Conservation (phyloP, 2,113 vertebrate species). For the Rhabdornis inornatus region DNA sequence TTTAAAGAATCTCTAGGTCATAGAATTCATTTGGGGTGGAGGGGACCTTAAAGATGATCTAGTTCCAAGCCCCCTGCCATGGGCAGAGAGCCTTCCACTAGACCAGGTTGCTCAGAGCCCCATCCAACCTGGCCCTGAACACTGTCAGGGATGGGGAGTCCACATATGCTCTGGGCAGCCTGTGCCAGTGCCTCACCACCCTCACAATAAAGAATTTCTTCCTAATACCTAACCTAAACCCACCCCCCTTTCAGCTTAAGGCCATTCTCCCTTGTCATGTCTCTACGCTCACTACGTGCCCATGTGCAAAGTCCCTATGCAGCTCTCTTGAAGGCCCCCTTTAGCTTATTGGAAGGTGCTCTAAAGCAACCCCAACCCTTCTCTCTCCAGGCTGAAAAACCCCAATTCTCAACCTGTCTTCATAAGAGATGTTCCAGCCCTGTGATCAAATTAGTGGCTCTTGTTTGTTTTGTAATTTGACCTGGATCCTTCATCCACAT, state of each 20-base stretch:
- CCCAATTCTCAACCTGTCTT: background rate
- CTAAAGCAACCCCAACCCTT: background rate
- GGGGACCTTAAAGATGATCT: background rate
- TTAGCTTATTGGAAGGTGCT: background rate
- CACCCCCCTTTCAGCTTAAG: background rate
- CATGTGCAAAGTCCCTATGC: background rate
- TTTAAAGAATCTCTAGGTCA: background rate
- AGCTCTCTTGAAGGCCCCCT: background rate
- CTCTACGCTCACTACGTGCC: background rate
- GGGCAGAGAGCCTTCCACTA: background rate
- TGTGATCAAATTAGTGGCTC: background rate
- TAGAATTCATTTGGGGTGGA: background rate
- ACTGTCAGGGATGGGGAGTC: background rate
- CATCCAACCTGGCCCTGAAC: background rate
- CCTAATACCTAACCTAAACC: background rate
- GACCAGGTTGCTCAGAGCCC: background rate
- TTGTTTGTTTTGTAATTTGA: background rate
- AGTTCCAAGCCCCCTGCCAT: background rate
- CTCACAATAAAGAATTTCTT: background rate
- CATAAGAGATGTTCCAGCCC: background rate
- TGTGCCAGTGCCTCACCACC: background rate
- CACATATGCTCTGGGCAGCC: accelerated
- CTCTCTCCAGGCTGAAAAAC: background rate
- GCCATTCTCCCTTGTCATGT: background rate
- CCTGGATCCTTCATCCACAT: background rate